phyloP scores from a whole-genome alignment of 2,888 invertebrate genomes.

The Mesorhabditis belari region DNA sequence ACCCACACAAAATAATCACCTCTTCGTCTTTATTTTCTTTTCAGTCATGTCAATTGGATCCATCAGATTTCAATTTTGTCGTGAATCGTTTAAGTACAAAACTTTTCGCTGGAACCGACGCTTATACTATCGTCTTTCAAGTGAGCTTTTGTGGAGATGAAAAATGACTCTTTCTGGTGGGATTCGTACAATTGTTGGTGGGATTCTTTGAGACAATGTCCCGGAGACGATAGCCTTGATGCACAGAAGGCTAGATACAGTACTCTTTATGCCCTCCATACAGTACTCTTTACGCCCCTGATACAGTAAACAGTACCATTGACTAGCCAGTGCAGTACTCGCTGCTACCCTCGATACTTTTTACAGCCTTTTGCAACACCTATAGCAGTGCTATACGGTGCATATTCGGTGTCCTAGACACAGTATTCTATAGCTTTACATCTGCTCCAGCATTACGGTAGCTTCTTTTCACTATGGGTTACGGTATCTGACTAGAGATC shows the following conservation, averaged over 20 bases:
- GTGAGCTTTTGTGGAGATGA: slow-evolving; percentile 9
- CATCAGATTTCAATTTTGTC: slow-evolving; percentile 31
- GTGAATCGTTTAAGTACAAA: slow-evolving; percentile 21
- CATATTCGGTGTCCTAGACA: too few relatives aligned
- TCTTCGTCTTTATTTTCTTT: slow-evolving; percentile 13
- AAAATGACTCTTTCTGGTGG: too few relatives aligned
- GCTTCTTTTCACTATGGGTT: too few relatives aligned
- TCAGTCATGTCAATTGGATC: slow-evolving; percentile 37
- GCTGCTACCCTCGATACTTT: too few relatives aligned
- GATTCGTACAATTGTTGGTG: neutral
- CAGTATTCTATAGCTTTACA: too few relatives aligned
- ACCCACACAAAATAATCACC: too few relatives aligned
- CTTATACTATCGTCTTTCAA: slow-evolving; percentile 26
- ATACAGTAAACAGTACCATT: too few relatives aligned
- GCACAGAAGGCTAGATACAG: slow-evolving; percentile 5
- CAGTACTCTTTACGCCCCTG: slow-evolving; percentile 2
- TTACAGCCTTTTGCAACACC: too few relatives aligned
- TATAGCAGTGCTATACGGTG: too few relatives aligned
- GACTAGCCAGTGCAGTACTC: too few relatives aligned
- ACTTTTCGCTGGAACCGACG: slow-evolving; percentile 30
- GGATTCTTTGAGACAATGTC: neutral
- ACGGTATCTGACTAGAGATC: too few relatives aligned
- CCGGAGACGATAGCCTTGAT: neutral
- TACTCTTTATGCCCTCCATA: slow-evolving; percentile 9
- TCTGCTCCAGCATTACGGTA: too few relatives aligned